Conservation (phyloP, 2,797 vertebrate species). For the Oreochromis mossambicus region DNA sequence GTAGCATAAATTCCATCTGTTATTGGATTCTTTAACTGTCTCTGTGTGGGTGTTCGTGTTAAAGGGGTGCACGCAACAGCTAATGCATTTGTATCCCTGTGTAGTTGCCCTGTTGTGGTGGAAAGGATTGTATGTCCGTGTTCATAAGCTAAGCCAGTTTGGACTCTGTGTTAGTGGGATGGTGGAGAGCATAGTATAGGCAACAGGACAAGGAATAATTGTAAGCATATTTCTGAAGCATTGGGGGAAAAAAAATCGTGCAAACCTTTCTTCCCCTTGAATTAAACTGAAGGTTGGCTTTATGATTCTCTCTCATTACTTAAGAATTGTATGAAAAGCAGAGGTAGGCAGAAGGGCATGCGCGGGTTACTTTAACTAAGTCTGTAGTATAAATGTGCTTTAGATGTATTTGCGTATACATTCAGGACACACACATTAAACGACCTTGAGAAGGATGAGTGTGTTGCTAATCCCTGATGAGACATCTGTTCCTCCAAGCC, state of each 20-base stretch:
- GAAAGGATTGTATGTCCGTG: constrained; percentile 3
- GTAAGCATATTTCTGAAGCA: not conserved
- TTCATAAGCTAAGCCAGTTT: not conserved
- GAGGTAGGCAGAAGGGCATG: not conserved
- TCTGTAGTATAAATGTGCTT: not conserved
- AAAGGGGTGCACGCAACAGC: not conserved
- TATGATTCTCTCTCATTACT: not conserved
- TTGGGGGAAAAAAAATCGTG: not conserved
- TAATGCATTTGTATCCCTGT: not conserved
- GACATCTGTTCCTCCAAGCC: constrained; percentile 35
- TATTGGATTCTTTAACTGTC: constrained; percentile 13
- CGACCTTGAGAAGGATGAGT: constrained; percentile 48
- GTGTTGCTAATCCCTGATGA: constrained; percentile 51
- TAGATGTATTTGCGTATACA: not conserved
- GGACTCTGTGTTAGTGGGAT: not conserved
- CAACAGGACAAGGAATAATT: not conserved
- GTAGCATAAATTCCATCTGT: constrained; percentile 29
- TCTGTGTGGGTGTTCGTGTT: not conserved
- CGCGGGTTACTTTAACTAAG: not conserved
- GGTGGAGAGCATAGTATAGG: not conserved
- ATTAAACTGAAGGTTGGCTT: not conserved
- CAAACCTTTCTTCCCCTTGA: not conserved
- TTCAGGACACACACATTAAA: not conserved
- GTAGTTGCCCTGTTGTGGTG: not conserved
- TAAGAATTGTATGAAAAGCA: not conserved